Base-by-base conservation (phyloP, 2,888 invertebrate genomes). In the Actias luna region DNA sequence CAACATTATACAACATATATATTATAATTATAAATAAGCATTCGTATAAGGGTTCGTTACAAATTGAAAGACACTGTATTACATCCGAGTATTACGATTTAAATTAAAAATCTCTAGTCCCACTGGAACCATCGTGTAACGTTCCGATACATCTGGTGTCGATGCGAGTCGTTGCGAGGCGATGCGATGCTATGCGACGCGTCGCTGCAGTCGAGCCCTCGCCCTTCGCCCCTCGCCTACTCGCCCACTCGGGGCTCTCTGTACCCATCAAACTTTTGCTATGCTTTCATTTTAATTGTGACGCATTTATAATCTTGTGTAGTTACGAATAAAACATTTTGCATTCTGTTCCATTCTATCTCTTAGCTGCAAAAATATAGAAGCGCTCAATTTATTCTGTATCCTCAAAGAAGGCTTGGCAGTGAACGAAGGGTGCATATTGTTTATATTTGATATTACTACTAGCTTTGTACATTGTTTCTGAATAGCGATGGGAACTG, bases 391-490 rank as follows among this genome's bases (percentile, higher is more conserved):
- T 91, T 62, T 88, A 89, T 84, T 84, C 89, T 90, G 87, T 92
- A 90, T 89, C 90, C 90, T 89, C 86, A 85, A 83, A 85, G 82
- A 89, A 91, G 90, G 92, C 92, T 92, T 92, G 89, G 55, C 92
- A 92, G 92, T 89, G 89, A 92, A 89, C 89, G 90, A 91, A 91
- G 92, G 92, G 92, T 92, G 92, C 92, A 92, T 92, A 92, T 91
- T 92, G 92, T 92, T 92, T 92, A 92, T 92, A 92, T 92, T 92
- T 92, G 92, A 93, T 93, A 93, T 93, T 93, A 92, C 92, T 93
- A 92, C 91, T 93, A 94, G 94, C 94, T 94, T 94, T 94, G 94
- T 94, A 94, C 94, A 94, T 94, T 94, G 92, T 94, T 94, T 94
- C 94, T 94, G 93, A 94, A 94, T 94, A 94, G 94, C 94, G 93